Conservation (phyloP, 2,113 vertebrate species). For the Amblyornis subalaris region DNA sequence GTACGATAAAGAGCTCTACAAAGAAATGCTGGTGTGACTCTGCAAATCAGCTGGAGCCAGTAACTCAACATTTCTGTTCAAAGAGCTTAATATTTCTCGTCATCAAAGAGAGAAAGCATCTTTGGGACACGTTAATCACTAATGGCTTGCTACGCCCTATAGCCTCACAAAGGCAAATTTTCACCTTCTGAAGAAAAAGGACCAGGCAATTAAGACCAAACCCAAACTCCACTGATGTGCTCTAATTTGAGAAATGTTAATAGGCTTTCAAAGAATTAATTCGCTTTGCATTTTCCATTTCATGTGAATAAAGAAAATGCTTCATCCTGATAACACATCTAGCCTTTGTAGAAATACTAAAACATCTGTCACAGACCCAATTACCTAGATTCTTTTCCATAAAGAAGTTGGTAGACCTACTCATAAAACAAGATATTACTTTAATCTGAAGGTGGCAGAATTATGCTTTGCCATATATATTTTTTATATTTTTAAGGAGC, state of each 20-base stretch:
- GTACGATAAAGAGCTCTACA: neutral
- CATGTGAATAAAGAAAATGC: constrained; percentile 14
- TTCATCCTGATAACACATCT: neutral
- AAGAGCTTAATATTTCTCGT: neutral
- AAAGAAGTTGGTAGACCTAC: neutral
- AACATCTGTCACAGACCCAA: neutral
- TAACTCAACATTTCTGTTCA: neutral
- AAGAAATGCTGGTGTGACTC: neutral
- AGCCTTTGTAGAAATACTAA: constrained; percentile 26
- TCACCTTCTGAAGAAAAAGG: constrained; percentile 2
- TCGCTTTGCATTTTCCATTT: neutral
- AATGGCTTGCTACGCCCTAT: neutral
- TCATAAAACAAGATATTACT: neutral
- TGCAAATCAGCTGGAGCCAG: neutral
- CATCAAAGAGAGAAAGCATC: neutral
- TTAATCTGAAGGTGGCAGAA: neutral
- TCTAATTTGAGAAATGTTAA: constrained; percentile 1
- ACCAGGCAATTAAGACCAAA: neutral
- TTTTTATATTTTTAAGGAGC: neutral
- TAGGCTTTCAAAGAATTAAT: constrained; percentile 3
- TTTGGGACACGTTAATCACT: neutral
- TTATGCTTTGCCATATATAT: neutral
- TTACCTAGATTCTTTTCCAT: neutral
- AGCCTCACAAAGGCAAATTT: neutral
- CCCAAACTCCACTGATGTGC: neutral